Base-by-base conservation (phyloP, 2,797 vertebrate species). In the Pteropus rufus region DNA sequence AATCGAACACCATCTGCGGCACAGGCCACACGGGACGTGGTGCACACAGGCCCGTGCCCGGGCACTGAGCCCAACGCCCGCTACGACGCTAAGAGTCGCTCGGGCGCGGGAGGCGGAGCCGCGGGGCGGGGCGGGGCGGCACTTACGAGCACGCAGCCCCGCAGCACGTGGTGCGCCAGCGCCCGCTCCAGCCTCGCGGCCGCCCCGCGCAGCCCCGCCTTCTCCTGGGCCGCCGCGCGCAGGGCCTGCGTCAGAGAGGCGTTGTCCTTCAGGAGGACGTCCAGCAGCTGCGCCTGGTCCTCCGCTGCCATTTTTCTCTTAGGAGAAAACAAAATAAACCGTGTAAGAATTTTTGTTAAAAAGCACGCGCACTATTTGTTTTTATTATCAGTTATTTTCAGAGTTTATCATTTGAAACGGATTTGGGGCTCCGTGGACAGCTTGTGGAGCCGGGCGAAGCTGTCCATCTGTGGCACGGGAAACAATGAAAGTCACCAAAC, bases 261-360 rank as follows among this genome's bases (percentile, higher is more conserved):
- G 54, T 99, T 99, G 98, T 99, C 99, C 95, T 97, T 98, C 90
- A 99, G 72, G 89, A 99, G 65, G 6, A 93, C 98, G 23, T 99
- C 99, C 94, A 99, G 81, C 34, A 99, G 93, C 85, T 80, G 96
- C 41, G n/a, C 98, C 81, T 73, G 98, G 3, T 96, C 94, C 9
- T 97, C 95, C 23, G 95, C 73, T 1, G 96, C 56, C 29, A 88
- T 62, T 52, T 84, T 97, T 67, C 88, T 97, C 98, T 98, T 62
- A 95, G 21, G 16, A 81, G 14, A n/a, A 65, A 77, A 76, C 7
- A 75, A 29, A 89, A 46, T 87, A 24, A 64, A 72, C 64, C 0
- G 23, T 19, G 4, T 10, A 31, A 56, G 21, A 21, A 49, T 12
- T 10, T 41, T 39, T 56, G 15, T 70, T 58, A 58, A 67, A 89